These are phyloP conservation scores for Lithosia quadra DNA, from an alignment of 2,888 invertebrate species.

Conservation along the genomic window DNA sequence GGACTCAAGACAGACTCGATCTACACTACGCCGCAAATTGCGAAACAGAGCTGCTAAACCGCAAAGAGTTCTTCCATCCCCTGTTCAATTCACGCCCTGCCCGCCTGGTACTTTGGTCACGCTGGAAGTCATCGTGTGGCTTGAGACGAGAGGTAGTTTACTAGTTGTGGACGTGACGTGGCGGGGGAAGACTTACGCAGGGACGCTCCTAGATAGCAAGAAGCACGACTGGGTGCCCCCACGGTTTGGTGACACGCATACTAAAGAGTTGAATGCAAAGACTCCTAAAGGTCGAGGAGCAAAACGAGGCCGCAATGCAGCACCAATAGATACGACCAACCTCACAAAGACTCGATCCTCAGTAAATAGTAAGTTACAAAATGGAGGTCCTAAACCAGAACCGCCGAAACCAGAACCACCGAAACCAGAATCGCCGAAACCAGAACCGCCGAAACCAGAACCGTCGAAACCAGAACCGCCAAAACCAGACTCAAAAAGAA, in stretches of 20 bases:
- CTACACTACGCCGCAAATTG: too few relatives aligned
- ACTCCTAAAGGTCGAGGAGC: conserved; percentile 96
- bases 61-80: too few relatives aligned
- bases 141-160: too few relatives aligned
- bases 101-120: too few relatives aligned
- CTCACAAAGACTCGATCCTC: conserved; percentile 93
- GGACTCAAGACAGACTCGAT: too few relatives aligned
- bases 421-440: too few relatives aligned
- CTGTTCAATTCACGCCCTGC: too few relatives aligned
- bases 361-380: conserved; percentile 95
- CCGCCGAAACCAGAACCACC: too few relatives aligned
- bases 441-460: too few relatives aligned
- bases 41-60: too few relatives aligned
- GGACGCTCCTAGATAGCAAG: conserved; percentile 98
- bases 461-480: too few relatives aligned
- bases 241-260: conserved; percentile 98
- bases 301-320: conserved; percentile 92
- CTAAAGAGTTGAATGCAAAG: conserved; percentile 97
- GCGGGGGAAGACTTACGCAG: conserved; percentile 99
- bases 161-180: conserved; percentile 99
- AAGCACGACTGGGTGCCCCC: conserved; percentile 99
- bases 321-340: conserved; percentile 93
- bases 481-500: conserved; percentile 85
- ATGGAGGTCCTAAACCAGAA: conserved; percentile 95
- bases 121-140: too few relatives aligned